Percentiles rank a stretch among this genome's conserved stretches.
phyloP scores from a whole-genome alignment of 2,113 vertebrate genomes.

The Peromyscus californicus region DNA sequence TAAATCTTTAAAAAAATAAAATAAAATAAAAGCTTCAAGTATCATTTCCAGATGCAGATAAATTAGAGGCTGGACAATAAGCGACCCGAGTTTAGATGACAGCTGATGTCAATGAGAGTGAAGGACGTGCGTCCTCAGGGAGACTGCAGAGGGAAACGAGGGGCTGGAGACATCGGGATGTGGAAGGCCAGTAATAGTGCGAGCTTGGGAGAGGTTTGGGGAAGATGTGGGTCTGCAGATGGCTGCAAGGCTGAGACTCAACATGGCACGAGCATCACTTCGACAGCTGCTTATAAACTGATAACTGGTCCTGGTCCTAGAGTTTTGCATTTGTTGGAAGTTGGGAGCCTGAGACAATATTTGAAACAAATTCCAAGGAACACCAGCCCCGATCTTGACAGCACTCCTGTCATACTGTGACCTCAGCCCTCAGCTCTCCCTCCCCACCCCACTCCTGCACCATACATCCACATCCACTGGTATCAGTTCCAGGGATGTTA shows the following conservation, averaged over 20 bases:
- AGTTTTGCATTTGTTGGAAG: not conserved
- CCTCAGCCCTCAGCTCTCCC: not conserved
- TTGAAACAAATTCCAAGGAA: not conserved
- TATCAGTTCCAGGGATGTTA: not conserved
- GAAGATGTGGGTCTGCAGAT: not conserved
- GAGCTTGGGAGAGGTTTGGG: not conserved
- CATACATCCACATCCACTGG: not conserved
- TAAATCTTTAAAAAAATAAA: not conserved
- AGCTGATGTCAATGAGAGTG: not conserved
- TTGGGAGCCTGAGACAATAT: not conserved
- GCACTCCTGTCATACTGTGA: too few species aligned
- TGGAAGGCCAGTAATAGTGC: not conserved
- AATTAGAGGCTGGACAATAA: not conserved
- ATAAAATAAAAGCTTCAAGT: not conserved
- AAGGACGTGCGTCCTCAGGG: not conserved
- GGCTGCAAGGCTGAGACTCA: not conserved
- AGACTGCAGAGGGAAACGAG: not conserved
- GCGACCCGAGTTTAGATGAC: not conserved
- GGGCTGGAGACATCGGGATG: not conserved
- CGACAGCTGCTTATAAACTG: not conserved
- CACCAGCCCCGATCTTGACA: not conserved
- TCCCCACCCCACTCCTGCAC: not conserved
- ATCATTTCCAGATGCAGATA: not conserved
- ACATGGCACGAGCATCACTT: not conserved
- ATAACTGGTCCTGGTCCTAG: not conserved